Evolutionary conservation across 2,888 invertebrate genomes (phyloP), one percentile per base, ranked within the genome.

Genomic region (Hyposoter dolosus): DNA sequence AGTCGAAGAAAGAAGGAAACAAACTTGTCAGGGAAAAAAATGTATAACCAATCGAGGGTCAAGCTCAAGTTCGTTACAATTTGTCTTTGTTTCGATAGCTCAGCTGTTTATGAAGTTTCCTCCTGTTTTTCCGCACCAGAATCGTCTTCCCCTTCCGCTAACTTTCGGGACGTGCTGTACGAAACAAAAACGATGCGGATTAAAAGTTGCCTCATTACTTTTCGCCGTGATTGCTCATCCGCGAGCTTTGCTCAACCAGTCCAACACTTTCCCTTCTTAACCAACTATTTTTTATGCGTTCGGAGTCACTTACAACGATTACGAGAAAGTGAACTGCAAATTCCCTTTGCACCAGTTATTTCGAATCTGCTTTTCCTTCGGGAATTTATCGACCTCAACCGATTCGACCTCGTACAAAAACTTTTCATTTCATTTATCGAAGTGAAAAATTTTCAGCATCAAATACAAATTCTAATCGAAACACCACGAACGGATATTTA

Each of bases 51-150:
- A 56, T 68, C 43, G 28, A 65, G 53, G 3, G n/a, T n/a, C 35
- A 0, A 40, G 40, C 40, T 19, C 35, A 45, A 47, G 47, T 74
- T 74, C 35, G 74, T 83, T 74, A 74, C 45, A 23, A 83, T 79
- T 82, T 63, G 60, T 77, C 69, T 77, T 56, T 50, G 1, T 23
- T 17, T 53, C 66, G 47, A 56, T 17, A 78, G 74, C 40, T 78
- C 78, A 74, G 82, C 77, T 78, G 40, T 72, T 60, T 7, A 28
- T 40, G 17, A 71, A 82, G 45, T 65, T 53, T 63, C 19, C n/a
- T 17, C 9, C 12, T 65, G 47, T 69, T 82, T 76, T 76, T 56
- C 47, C 60, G 40, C 45, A 47, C 15, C 7, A 76, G 35, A 45
- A 63, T 43, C 43, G 40, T 40, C 50, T 10, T 40, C 50, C 17